Conservation (phyloP, 1,140 invertebrate genomes). For the Mizuhopecten yessoensis region DNA sequence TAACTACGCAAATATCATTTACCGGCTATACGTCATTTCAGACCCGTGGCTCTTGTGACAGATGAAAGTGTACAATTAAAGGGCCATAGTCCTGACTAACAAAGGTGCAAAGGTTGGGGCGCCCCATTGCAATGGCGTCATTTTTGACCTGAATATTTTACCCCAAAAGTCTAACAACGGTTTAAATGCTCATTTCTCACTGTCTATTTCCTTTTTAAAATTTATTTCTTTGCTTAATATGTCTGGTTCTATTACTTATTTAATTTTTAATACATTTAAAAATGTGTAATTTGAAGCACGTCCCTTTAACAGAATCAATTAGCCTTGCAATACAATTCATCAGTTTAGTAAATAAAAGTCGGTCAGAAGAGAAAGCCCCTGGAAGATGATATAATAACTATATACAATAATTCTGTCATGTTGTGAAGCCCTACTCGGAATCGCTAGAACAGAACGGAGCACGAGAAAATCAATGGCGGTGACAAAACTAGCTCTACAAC, state of each 20-base stretch:
- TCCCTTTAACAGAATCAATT: conserved; percentile 39
- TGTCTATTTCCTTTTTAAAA: background rate
- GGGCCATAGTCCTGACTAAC: background rate
- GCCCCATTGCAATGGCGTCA: too few relatives aligned
- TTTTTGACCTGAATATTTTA: background rate
- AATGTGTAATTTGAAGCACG: background rate
- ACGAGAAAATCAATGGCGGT: background rate
- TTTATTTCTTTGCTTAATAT: background rate
- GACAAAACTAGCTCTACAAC: background rate
- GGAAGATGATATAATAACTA: background rate
- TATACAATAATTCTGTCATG: background rate
- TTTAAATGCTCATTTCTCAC: background rate
- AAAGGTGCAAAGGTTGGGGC: background rate
- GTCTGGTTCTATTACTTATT: background rate
- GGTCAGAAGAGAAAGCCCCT: background rate
- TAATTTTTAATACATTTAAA: conserved; percentile 5
- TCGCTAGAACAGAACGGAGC: background rate
- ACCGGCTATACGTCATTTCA: too few relatives aligned
- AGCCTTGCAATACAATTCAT: background rate
- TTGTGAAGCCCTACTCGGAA: background rate
- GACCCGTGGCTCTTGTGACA: too few relatives aligned
- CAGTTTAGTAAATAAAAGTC: background rate
- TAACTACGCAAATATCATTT: background rate
- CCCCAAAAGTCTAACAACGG: background rate
- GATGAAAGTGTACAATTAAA: background rate